Conservation (phyloP, 2,113 vertebrate species). For the Gadus macrocephalus region DNA sequence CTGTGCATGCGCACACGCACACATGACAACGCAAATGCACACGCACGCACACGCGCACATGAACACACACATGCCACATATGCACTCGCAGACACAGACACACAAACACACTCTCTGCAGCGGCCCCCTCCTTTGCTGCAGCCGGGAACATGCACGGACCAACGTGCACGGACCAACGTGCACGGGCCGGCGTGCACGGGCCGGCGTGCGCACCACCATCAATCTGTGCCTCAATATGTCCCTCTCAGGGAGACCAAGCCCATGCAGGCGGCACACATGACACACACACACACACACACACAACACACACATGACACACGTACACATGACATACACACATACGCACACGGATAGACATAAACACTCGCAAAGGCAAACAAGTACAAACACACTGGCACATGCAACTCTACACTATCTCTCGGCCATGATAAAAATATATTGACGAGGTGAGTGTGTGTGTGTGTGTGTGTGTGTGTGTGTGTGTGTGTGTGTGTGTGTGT, state of each 20-base stretch:
- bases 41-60: conserved; percentile 1
- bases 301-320: not conserved
- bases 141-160: conserved; percentile 31
- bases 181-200: conserved; percentile 25
- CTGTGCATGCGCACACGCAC: too few relatives aligned
- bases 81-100: too few relatives aligned
- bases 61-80: too few relatives aligned
- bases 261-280: not conserved
- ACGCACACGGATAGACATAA: not conserved
- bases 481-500: not conserved
- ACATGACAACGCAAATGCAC: conserved; percentile 22
- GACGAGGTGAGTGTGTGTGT: not conserved
- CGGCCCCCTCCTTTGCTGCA: conserved; percentile 46
- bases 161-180: conserved; percentile 29
- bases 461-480: too few relatives aligned
- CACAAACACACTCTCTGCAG: conserved; percentile 48
- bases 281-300: not conserved
- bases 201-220: conserved; percentile 30
- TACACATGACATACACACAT: not conserved
- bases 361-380: not conserved
- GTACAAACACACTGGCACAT: not conserved
- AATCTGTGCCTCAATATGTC: conserved; percentile 48
- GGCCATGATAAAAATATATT: not conserved
- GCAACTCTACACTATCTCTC: too few relatives aligned
- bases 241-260: conserved; percentile 24